Conservation (phyloP, 2,113 vertebrate species). For the Lates calcarifer region DNA sequence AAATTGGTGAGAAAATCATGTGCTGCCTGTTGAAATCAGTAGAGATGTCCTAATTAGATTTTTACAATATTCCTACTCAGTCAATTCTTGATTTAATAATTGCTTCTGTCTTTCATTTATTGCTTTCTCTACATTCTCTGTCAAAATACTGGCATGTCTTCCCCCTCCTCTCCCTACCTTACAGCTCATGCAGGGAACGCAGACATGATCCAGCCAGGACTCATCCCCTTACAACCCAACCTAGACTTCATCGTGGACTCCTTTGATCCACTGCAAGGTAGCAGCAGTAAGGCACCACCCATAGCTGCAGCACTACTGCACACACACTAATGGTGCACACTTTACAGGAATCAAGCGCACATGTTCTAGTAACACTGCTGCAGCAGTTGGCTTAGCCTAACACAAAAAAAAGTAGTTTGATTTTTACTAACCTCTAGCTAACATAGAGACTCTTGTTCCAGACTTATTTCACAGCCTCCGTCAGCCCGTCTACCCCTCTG, state of each 20-base stretch:
- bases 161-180: not conserved
- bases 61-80: not conserved
- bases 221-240: conserved; percentile 97
- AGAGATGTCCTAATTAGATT: not conserved
- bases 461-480: conserved; percentile 94
- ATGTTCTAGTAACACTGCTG: conserved; percentile 61
- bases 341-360: conserved; percentile 50
- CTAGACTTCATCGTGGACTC: conserved; percentile 99
- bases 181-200: conserved; percentile 95
- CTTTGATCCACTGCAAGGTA: conserved; percentile 96
- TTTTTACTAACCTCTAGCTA: conserved; percentile 79
- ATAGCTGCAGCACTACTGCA: conserved; percentile 17
- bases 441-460: conserved; percentile 86
- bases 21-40: not conserved
- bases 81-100: not conserved
- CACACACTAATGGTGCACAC: conserved; percentile 64
- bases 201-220: conserved; percentile 98
- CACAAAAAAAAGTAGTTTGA: conserved; percentile 61
- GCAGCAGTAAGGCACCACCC: conserved; percentile 57
- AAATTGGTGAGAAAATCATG: conserved; percentile 89
- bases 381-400: conserved; percentile 66
- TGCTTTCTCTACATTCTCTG: not conserved
- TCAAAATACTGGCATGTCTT: not conserved
- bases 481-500: conserved; percentile 82
- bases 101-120: not conserved